phyloP scores from a whole-genome alignment of 2,113 vertebrate genomes.

The Solenodon paradoxus region DNA sequence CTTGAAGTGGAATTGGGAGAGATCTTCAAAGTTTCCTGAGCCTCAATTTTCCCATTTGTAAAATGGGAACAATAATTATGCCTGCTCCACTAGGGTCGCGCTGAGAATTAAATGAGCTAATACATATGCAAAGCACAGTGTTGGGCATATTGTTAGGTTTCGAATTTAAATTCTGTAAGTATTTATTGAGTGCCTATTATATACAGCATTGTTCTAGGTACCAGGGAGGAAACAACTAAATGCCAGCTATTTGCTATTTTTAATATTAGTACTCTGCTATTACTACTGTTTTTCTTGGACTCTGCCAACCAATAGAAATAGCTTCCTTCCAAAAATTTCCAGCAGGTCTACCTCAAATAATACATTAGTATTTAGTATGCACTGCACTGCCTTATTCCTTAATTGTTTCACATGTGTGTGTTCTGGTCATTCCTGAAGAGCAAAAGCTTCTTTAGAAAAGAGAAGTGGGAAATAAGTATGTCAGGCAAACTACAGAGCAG shows the following conservation, averaged over 20 bases:
- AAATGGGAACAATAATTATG: background rate
- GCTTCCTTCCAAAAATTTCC: background rate
- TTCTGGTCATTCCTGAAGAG: background rate
- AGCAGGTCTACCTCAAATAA: background rate
- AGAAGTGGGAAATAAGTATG: background rate
- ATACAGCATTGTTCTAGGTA: background rate
- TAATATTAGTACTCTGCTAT: background rate
- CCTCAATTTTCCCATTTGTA: background rate
- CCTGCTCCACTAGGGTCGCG: background rate
- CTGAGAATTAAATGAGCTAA: background rate
- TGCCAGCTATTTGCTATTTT: background rate
- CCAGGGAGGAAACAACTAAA: background rate
- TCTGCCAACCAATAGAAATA: background rate
- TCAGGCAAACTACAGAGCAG: background rate
- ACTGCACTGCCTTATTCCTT: background rate
- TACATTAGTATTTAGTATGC: background rate
- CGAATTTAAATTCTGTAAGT: background rate
- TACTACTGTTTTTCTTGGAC: background rate
- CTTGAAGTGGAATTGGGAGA: background rate
- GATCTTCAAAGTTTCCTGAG: background rate
- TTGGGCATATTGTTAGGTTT: background rate
- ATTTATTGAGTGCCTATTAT: background rate
- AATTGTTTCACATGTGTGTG: background rate
- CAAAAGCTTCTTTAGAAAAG: background rate
- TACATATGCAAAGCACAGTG: background rate